Percentiles rank a stretch among this genome's conserved stretches.
phyloP scores from a whole-genome alignment of 2,888 invertebrate genomes.

The Hartigia nigra region DNA sequence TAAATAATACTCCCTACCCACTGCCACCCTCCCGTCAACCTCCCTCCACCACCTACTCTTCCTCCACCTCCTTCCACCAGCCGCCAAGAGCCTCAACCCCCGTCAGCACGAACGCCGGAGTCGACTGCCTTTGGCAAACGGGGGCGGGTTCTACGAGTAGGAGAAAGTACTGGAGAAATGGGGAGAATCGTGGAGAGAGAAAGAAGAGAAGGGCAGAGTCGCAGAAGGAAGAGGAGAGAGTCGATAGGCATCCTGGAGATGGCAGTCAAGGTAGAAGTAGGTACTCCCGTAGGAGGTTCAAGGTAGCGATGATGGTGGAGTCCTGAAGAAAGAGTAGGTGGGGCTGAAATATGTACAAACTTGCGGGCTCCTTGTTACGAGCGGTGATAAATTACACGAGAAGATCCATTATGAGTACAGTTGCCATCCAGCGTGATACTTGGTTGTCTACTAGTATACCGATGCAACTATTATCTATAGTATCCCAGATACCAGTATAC shows the following conservation, averaged over 20 bases:
- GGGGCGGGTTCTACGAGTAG: background rate
- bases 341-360: constrained; percentile 60
- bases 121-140: background rate
- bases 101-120: background rate
- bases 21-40: background rate
- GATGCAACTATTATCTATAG: background rate
- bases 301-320: constrained; percentile 22
- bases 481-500: background rate
- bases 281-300: background rate
- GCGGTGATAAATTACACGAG: constrained; percentile 58
- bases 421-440: background rate
- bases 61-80: background rate
- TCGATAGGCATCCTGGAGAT: background rate
- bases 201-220: constrained; percentile 25
- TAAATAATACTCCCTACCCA: constrained; percentile 54
- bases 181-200: constrained; percentile 15
- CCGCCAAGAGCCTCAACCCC: background rate
- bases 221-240: constrained; percentile 32
- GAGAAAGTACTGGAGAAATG: background rate
- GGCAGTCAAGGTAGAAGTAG: constrained; percentile 2
- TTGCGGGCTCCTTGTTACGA: constrained; percentile 59
- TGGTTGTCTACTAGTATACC: background rate
- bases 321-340: constrained; percentile 24
- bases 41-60: constrained; percentile 6
- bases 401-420: constrained; percentile 45